Evolutionary conservation across 2,797 vertebrate genomes (phyloP).

Genomic region (Malurus splendens): DNA sequence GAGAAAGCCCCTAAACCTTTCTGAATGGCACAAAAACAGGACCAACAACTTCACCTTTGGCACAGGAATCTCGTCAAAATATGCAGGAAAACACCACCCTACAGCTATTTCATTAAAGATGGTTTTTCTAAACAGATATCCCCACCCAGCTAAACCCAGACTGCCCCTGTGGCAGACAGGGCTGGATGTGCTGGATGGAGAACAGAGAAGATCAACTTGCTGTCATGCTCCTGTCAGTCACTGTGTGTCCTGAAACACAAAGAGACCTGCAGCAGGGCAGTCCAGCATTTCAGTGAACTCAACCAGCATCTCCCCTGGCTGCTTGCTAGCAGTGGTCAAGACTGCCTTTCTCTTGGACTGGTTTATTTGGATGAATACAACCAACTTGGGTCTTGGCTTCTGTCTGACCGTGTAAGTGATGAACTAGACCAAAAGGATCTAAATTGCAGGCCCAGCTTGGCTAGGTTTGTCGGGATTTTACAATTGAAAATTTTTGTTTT

Average conservation of each 20-base stretch:
- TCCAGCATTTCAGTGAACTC: not conserved
- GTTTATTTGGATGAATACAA: not conserved
- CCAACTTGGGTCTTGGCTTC: not conserved
- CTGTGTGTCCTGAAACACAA: rapidly evolving
- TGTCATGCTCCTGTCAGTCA: not conserved
- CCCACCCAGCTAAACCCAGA: not conserved
- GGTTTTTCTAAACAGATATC: constrained; percentile 15
- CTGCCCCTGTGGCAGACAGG: not conserved
- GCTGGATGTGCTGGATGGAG: not conserved
- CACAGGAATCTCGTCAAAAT: not conserved
- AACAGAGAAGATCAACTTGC: not conserved
- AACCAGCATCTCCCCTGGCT: not conserved
- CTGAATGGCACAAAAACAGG: not conserved
- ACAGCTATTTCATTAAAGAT: not conserved
- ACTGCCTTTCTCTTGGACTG: not conserved
- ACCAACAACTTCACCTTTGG: not conserved
- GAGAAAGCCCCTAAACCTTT: not conserved
- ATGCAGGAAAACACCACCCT: not conserved
- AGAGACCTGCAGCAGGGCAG: not conserved
- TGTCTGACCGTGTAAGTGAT: not conserved
- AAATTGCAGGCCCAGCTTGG: not conserved
- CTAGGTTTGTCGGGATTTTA: constrained; percentile 25
- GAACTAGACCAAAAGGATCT: not conserved
- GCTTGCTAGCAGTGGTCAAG: not conserved
- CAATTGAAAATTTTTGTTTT: not conserved